Evolutionary conservation across 2,888 invertebrate genomes (phyloP).

Genomic region (Standfussiana lucernea): DNA sequence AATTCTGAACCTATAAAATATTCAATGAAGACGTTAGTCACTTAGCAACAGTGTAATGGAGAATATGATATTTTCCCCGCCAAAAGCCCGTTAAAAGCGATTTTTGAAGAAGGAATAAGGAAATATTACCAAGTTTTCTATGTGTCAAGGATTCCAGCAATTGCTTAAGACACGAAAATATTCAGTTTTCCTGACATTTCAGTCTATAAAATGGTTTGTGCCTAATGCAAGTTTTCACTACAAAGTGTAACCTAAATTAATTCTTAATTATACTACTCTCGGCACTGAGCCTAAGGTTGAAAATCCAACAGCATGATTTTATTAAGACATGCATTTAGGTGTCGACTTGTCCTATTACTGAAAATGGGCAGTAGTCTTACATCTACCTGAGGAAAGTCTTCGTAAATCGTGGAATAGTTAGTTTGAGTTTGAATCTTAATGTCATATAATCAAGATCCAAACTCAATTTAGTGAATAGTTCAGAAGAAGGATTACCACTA

Average conservation of each 20-base stretch:
- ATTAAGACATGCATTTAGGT: background rate
- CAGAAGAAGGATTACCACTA: constrained; percentile 4
- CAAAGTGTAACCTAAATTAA: background rate
- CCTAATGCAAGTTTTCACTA: background rate
- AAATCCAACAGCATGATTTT: background rate
- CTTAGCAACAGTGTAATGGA: background rate
- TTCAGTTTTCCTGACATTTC: background rate
- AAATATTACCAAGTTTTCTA: background rate
- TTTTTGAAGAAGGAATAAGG: background rate
- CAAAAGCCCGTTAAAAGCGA: background rate
- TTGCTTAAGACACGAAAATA: background rate
- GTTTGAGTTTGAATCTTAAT: constrained; percentile 36
- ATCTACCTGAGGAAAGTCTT: background rate
- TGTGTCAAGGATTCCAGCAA: background rate
- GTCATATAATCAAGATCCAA: constrained; percentile 12
- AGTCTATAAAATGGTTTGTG: background rate
- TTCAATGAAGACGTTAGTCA: background rate
- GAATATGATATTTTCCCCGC: background rate
- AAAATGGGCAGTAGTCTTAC: background rate
- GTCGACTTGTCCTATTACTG: background rate
- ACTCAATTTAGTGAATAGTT: constrained; percentile 35
- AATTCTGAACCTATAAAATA: background rate
- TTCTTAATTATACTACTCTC: background rate
- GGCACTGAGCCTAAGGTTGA: background rate
- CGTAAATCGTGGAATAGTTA: constrained; percentile 55